phyloP scores from a whole-genome alignment of 2,888 invertebrate genomes.

The Nomada fabriciana region DNA sequence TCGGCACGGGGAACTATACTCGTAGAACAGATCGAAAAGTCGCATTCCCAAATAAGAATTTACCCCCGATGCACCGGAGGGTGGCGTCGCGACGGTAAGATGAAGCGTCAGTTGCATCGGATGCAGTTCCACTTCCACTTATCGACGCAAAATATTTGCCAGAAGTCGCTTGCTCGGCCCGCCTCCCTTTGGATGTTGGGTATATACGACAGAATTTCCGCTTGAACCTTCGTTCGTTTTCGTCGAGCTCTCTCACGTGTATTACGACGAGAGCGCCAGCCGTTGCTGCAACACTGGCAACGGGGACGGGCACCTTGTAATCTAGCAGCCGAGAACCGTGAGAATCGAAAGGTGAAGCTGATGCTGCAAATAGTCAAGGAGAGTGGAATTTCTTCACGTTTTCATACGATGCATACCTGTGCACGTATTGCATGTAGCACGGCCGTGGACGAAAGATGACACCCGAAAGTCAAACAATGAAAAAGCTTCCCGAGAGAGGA shows the following conservation, averaged over 20 bases:
- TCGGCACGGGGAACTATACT: neutral
- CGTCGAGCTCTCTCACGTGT: conserved; percentile 57
- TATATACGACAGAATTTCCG: conserved; percentile 50
- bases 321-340: conserved; percentile 72
- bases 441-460: neutral
- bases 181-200: conserved; percentile 1
- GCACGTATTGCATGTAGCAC: neutral
- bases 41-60: conserved; percentile 33
- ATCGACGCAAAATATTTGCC: conserved; percentile 63
- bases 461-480: conserved; percentile 6
- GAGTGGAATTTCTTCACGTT: conserved; percentile 56
- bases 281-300: conserved; percentile 54
- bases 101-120: conserved; percentile 40
- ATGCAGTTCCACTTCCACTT: conserved; percentile 51
- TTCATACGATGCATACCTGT: conserved; percentile 49
- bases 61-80: conserved; percentile 27
- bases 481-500: neutral
- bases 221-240: conserved; percentile 54
- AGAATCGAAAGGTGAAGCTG: conserved; percentile 76
- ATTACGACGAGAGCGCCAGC: conserved; percentile 60
- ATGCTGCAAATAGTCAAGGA: conserved; percentile 68
- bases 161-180: conserved; percentile 43
- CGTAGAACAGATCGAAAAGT: neutral
- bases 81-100: conserved; percentile 8
- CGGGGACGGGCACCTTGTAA: conserved; percentile 65